Evolutionary conservation across 23 tunicate genomes (phyloP), one percentile per base, ranked within the genome.

Genomic region (Phallusia fumigata): DNA sequence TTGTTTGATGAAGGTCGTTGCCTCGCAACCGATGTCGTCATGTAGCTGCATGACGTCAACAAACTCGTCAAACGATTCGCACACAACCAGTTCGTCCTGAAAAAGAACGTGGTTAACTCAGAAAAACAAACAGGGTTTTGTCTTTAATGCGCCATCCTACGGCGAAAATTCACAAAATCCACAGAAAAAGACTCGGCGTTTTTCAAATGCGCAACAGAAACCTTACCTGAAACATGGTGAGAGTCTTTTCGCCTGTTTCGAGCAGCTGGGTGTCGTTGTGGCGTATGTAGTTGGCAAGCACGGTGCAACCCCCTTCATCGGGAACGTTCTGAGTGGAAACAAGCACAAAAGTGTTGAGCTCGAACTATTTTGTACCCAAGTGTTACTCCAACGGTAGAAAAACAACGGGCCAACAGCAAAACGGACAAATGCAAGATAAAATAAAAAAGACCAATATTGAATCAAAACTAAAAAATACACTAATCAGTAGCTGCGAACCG

Each of bases 271-370:
- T 40, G 83, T 90, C 95, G 79, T 90, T 95, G 80, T 95, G 86
- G 8, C 99, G 99, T 35, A 95, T 95, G 82, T 90, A 95, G 69
- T 81, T 86, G 40, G 86, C 88, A 6, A 95, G 89, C 33, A 51
- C 84, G 0, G 50, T 0, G 75, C 91, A 80, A 22, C 78, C 83
- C 15, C 87, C 99, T 52, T 81, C 85, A 18, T 32, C 86, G 31
- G 91, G 88, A 28, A 69, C 86, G 35, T 76, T 31, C 98, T 82
- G 72, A 73, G 53, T 36, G 0, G 18, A 73, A 40, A 45, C 69
- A 58, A 58, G 69, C 28, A 1, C 28, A 40, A 40, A 40, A 40
- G 47, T 40, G 47, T 40, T 3, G 47, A 40, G 10, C 10, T 3
- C 10, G 47, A n/a, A n/a, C n/a, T n/a, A n/a, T n/a, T n/a, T n/a